Conservation (phyloP, 2,888 invertebrate species). For the Chesias legatella region DNA sequence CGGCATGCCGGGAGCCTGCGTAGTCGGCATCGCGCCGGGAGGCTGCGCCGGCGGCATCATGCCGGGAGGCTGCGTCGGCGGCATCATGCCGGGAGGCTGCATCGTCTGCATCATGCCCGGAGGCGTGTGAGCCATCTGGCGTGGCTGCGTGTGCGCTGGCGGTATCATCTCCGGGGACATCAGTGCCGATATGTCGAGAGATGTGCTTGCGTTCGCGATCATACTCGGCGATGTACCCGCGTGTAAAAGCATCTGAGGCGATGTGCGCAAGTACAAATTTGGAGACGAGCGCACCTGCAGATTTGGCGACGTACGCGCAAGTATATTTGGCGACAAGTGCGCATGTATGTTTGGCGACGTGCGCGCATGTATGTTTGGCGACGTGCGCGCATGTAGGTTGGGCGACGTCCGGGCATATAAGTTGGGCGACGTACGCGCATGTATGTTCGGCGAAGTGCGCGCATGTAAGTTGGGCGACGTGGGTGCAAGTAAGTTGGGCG, state of each 20-base stretch:
- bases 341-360: too few relatives aligned
- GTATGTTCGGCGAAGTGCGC: slow-evolving; percentile 4
- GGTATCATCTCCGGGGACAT: slow-evolving; percentile 3
- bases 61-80: slow-evolving; percentile 31
- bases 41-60: slow-evolving; percentile 43
- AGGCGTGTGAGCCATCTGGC: not conserved
- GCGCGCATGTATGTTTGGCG: slow-evolving; percentile 7
- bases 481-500: slow-evolving; percentile 2
- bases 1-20: slow-evolving; percentile 26
- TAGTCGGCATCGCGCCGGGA: slow-evolving; percentile 17
- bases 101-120: not conserved
- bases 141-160: slow-evolving; percentile 2
- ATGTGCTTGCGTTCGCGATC: slow-evolving; percentile 13
- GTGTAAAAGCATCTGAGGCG: slow-evolving; percentile 4
- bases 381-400: slow-evolving; percentile 6
- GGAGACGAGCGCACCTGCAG: slow-evolving; percentile 6
- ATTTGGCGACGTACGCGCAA: not conserved
- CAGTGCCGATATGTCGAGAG: not conserved
- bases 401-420: slow-evolving; percentile 7
- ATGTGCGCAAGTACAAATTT: slow-evolving; percentile 5
- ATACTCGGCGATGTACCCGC: slow-evolving; percentile 27
- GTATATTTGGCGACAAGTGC: slow-evolving; percentile 10
- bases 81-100: slow-evolving; percentile 1
- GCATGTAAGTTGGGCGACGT: slow-evolving; percentile 2
- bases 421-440: slow-evolving; percentile 1